Evolutionary conservation across 2,888 invertebrate genomes (phyloP), one percentile per base, ranked within the genome.

Genomic region (Rhogogaster chlorosoma): DNA sequence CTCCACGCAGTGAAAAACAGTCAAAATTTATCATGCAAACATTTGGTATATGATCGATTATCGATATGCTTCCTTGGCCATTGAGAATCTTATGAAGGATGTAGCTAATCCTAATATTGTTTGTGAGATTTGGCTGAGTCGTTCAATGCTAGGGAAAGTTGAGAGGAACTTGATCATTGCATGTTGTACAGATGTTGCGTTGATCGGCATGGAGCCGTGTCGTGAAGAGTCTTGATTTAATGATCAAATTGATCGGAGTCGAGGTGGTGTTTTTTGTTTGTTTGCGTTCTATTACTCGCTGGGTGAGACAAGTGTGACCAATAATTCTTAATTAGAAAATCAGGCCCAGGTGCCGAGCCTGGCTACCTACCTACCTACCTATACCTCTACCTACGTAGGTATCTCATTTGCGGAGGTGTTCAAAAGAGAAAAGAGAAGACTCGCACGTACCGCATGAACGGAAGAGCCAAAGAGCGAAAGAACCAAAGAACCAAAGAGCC

Each of bases 281-380:
- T 83, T 83, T 45, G 70, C 83, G 83, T 83, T 67, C 83, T 83
- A 83, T 83, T 83, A 83, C 80, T 84, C 77, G 75, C 85, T 75
- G 85, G 80, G 84, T 70, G 57, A 86, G 85, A 86, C 86, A 86
- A 89, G 89, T 91, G 91, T 91, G 91, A 91, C 91, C 91, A 91
- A 91, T 90, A 91, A 91, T 90, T 88, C 91, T 91, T 91, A 90
- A 91, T 91, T 91, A 91, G 90, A 91, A 91, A 91, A 88, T 88
- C 88, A 80, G 80, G 38, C 15, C 80, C 77, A 77, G 77, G 77
- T 80, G 61, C 80, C 1, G 57, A 61, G 57, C 38, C 80, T 80
- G 80, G n/a, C 18, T 61, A 6, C 12, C 36, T 49, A 32, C 29
- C 57, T 57, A 78, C 78, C 36, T 15, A 38, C 57, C 61, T 18